Evolutionary conservation across 2,888 invertebrate species (phyloP), one percentile per base, ranked within the genome.

Genomic region (Meghimatium bilineatum): DNA sequence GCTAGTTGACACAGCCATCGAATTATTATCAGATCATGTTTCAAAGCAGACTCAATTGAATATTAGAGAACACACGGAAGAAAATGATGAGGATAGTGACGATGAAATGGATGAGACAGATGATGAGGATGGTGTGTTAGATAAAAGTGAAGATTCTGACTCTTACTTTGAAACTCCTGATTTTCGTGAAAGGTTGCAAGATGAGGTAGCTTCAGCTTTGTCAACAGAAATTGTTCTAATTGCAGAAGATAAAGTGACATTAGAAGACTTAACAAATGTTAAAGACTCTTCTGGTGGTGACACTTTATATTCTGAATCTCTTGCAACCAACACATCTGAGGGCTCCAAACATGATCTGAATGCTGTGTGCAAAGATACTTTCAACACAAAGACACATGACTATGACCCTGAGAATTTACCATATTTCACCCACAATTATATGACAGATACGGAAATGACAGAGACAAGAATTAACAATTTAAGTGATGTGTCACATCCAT

Each of bases 201-300:
- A 84, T 14, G 86, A 86, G 63, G 67, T 86, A 32, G 86, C 84
- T 34, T 82, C 84, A 34, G 86, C 86, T 3, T 75, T 86, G 6
- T 74, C 86, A 6, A 82, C 81, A 34, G 86, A 86, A 72, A 84
- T 86, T 60, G 86, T 86, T 23, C 72, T 86, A n/a, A n/a, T n/a
- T n/a, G n/a, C n/a, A n/a, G n/a, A 86, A 29, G 86, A 84, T 26
- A 84, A 86, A 56, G 86, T 86, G 23, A 84, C 86, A 14, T 32
- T 86, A 63, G 86, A 86, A 60, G 86, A 86, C 56, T 56, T 85
- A 81, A 69, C 82, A n/a, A 80, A 77, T 34, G 49, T 72, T 34
- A 85, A 63, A 38, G 56, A 69, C n/a, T n/a, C n/a, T n/a, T n/a
- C n/a, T 44, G 63, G 29, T 14, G 77, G 77, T 52, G 77, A 67